Conservation (phyloP, 2,888 invertebrate genomes). For the Volucella inanis region DNA sequence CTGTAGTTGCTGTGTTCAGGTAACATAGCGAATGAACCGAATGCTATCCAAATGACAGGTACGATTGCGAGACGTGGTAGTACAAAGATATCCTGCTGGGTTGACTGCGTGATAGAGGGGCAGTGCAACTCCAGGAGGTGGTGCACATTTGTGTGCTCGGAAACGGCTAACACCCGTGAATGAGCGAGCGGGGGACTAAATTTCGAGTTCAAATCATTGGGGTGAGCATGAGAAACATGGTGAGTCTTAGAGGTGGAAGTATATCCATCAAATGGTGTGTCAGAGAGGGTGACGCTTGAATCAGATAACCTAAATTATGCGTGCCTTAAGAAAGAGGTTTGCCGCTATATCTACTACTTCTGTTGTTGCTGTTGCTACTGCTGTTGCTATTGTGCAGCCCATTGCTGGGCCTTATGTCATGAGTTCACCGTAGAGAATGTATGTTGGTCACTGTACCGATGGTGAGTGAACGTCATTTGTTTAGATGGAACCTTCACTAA, state of each 20-base stretch:
- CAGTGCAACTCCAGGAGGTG: conserved; percentile 54
- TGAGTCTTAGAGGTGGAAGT: conserved; percentile 59
- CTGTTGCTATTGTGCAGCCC: conserved; percentile 8
- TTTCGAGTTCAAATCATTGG: conserved; percentile 37
- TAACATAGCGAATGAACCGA: conserved; percentile 49
- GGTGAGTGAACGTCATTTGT: too few relatives aligned
- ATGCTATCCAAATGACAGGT: conserved; percentile 66
- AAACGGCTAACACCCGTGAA: conserved; percentile 71
- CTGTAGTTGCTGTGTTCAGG: conserved; percentile 53
- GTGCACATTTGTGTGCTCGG: conserved; percentile 65
- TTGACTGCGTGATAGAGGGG: conserved; percentile 54
- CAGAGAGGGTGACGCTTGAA: conserved; percentile 66
- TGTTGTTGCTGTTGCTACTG: conserved; percentile 26
- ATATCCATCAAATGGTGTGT: conserved; percentile 67
- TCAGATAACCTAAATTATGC: conserved; percentile 71
- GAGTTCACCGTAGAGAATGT: neutral
- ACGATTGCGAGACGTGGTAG: conserved; percentile 64
- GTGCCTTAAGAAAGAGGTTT: conserved; percentile 57
- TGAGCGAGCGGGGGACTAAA: conserved; percentile 55
- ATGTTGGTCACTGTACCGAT: neutral
- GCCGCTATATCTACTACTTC: neutral
- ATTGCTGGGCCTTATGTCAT: conserved; percentile 14
- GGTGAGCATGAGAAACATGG: conserved; percentile 34
- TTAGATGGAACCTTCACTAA: too few relatives aligned
- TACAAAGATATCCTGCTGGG: conserved; percentile 70